phyloP scores from a whole-genome alignment of 2,888 invertebrate species.

The Uloborus plumipes region DNA sequence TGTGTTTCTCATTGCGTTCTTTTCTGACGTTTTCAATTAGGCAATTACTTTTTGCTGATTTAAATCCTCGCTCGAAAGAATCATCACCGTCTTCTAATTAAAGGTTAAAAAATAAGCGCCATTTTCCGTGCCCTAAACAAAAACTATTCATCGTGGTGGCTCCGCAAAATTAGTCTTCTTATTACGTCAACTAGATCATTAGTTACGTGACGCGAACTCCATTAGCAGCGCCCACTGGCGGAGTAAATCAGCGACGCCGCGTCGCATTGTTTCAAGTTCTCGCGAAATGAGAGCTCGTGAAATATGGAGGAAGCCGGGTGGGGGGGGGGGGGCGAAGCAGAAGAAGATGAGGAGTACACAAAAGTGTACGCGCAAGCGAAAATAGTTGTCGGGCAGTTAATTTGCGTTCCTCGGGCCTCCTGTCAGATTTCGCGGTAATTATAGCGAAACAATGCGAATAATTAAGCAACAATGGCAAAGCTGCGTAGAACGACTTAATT shows the following conservation, averaged over 20 bases:
- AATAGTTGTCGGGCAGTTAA: slow-evolving; percentile 63
- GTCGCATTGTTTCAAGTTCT: slow-evolving; percentile 43
- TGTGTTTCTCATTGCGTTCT: too few species aligned
- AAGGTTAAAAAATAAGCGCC: too few species aligned
- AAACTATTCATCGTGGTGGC: slow-evolving; percentile 39
- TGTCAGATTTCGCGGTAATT: slow-evolving; percentile 61
- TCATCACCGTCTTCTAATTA: too few species aligned
- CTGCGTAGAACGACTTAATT: slow-evolving; percentile 43
- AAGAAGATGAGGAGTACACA: not conserved
- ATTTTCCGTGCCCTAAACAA: slow-evolving; percentile 15
- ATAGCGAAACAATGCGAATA: slow-evolving; percentile 59
- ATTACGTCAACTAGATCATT: slow-evolving; percentile 61
- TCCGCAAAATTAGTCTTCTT: slow-evolving; percentile 60
- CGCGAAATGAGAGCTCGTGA: slow-evolving; percentile 34
- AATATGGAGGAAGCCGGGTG: slow-evolving; percentile 34
- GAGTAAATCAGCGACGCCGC: slow-evolving; percentile 35
- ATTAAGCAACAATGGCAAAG: slow-evolving; percentile 49
- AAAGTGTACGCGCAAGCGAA: slow-evolving; percentile 29
- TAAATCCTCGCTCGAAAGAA: too few species aligned
- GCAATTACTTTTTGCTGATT: too few species aligned
- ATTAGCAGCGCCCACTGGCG: slow-evolving; percentile 48
- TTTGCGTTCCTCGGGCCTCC: slow-evolving; percentile 50
- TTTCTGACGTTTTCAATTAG: too few species aligned
- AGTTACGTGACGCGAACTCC: slow-evolving; percentile 55
- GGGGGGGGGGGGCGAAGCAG: slow-evolving; percentile 7